A percentile compares a stretch with the other conserved stretches of the same genome.
These are phyloP conservation scores for Malurus elegans DNA, from an alignment of 2,113 vertebrate species.

Conservation along the genomic window DNA sequence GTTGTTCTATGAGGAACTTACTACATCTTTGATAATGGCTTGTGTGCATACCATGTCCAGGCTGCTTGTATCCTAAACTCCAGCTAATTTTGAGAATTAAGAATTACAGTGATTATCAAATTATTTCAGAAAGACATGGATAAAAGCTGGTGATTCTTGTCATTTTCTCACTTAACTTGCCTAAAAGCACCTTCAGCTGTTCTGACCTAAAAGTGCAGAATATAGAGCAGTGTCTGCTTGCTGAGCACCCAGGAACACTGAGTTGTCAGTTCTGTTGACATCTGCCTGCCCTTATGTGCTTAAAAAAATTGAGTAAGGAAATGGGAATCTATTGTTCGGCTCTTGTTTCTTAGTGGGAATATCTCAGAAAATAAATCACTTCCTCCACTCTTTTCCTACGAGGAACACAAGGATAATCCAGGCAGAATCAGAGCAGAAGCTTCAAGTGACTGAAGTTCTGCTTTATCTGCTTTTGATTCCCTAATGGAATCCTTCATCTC, in stretches of 20 bases:
- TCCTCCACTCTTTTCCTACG: neutral
- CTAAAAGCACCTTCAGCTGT: neutral
- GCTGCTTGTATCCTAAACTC: neutral
- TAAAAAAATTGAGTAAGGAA: neutral
- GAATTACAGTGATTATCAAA: neutral
- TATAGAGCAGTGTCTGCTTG: neutral
- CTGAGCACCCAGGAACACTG: neutral
- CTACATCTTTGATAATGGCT: neutral
- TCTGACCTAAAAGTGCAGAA: neutral
- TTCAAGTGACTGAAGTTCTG: constrained; percentile 9
- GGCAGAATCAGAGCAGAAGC: neutral
- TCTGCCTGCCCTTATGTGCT: neutral
- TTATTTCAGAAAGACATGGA: neutral
- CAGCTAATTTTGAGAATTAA: neutral
- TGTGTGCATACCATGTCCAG: neutral
- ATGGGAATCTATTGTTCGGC: neutral
- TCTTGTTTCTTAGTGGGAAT: neutral
- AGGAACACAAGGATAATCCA: neutral
- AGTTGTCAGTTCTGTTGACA: neutral
- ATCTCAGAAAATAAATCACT: neutral
- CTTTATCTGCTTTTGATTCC: constrained; percentile 23
- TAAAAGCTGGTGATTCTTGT: neutral
- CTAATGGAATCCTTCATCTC: neutral
- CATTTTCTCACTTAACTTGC: neutral
- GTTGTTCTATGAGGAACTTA: neutral